A percentile compares a stretch with the other conserved stretches of the same genome.
Evolutionary conservation across 2,797 vertebrate species (phyloP).

Genomic region (Neoniphon sammara): DNA sequence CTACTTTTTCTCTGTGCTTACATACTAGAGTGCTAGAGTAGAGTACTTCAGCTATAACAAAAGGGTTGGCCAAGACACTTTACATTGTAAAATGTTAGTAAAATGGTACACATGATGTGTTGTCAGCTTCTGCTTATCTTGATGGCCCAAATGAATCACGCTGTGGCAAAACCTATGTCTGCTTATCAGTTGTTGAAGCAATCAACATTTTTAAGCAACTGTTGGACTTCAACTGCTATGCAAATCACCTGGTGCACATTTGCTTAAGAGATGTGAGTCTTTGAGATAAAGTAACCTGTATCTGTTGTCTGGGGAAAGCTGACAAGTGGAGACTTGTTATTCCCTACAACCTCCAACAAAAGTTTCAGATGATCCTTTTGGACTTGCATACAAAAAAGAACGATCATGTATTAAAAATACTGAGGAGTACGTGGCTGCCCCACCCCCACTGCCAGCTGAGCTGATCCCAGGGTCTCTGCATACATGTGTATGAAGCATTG

Average conservation of each 20-base stretch:
- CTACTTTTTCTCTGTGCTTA: neutral
- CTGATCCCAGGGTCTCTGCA: conserved; percentile 63
- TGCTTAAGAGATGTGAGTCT: conserved; percentile 29
- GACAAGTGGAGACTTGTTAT: conserved; percentile 71
- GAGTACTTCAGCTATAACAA: neutral
- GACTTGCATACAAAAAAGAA: conserved; percentile 39
- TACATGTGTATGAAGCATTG: conserved; percentile 56
- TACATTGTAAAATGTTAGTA: neutral
- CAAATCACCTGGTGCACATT: conserved; percentile 71
- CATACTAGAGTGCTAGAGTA: neutral
- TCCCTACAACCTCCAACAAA: conserved; percentile 32
- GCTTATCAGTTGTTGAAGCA: conserved; percentile 42
- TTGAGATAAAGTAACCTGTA: conserved; percentile 42
- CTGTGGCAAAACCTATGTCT: conserved; percentile 21
- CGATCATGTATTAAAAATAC: conserved; percentile 43
- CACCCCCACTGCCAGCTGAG: conserved; percentile 70
- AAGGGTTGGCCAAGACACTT: neutral
- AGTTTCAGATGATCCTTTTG: conserved; percentile 41
- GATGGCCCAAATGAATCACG: conserved; percentile 4
- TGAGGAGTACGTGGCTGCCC: conserved; percentile 24
- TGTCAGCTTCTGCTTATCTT: conserved; percentile 24
- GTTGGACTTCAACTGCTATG: conserved; percentile 74
- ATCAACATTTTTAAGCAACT: conserved; percentile 50
- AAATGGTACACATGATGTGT: neutral
- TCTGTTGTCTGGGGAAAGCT: neutral